phyloP scores from a whole-genome alignment of 2,113 vertebrate species.

The Seriola dumerili region DNA sequence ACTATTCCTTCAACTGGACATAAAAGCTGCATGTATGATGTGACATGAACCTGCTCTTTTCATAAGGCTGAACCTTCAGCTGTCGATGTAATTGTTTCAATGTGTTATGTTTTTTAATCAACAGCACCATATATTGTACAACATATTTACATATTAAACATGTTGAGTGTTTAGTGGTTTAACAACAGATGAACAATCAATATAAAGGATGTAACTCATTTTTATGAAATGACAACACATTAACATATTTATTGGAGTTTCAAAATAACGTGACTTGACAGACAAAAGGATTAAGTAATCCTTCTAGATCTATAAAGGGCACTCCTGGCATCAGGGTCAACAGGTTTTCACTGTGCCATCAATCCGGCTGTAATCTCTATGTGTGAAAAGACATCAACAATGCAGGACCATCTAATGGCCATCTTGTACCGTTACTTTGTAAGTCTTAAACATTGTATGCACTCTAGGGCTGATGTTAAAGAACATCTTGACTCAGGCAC shows the following conservation, averaged over 20 bases:
- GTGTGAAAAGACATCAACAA: not conserved
- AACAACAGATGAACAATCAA: slow-evolving; percentile 2
- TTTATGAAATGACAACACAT: slow-evolving; percentile 48
- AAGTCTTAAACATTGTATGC: not conserved
- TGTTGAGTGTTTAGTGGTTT: slow-evolving; percentile 15
- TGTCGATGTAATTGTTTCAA: not conserved
- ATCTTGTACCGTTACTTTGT: not conserved
- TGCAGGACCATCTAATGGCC: slow-evolving; percentile 6
- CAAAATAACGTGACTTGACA: slow-evolving; percentile 46
- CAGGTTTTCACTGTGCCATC: slow-evolving; percentile 70
- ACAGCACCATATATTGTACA: slow-evolving; percentile 9
- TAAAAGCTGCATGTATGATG: not conserved
- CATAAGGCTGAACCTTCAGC: slow-evolving; percentile 4
- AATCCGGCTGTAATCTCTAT: not conserved
- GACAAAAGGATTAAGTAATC: slow-evolving; percentile 61
- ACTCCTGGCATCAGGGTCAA: slow-evolving; percentile 74
- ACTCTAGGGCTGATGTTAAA: not conserved
- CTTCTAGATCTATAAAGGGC: slow-evolving; percentile 65
- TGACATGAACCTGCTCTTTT: not conserved
- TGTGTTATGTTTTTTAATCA: slow-evolving; percentile 3
- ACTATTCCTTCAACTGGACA: slow-evolving; percentile 15
- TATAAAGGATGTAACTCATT: slow-evolving; percentile 33
- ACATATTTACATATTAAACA: slow-evolving; percentile 15
- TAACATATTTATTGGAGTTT: slow-evolving; percentile 41
- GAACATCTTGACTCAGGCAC: slow-evolving; percentile 24